These are phyloP conservation scores for Xenops minutus DNA, from an alignment of 2,797 vertebrate genomes.

Conservation along the genomic window DNA sequence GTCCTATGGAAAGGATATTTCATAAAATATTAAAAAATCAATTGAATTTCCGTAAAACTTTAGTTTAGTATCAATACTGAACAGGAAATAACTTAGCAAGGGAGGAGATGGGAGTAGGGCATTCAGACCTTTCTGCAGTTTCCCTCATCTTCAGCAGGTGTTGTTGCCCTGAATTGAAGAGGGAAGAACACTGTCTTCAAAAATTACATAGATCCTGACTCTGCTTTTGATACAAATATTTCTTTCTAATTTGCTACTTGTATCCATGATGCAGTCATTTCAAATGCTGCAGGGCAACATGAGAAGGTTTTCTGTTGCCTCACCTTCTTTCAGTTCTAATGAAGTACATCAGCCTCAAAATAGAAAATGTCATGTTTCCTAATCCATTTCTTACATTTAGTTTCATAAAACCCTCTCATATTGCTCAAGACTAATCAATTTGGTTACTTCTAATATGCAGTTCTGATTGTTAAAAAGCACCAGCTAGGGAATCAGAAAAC, in stretches of 20 bases:
- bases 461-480: neutral
- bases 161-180: neutral
- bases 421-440: neutral
- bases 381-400: neutral
- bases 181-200: neutral
- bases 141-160: neutral
- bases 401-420: neutral
- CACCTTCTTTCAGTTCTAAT: neutral
- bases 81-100: neutral
- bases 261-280: neutral
- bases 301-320: neutral
- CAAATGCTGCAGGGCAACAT: neutral
- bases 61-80: constrained; percentile 1
- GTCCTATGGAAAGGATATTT: constrained; percentile 7
- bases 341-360: neutral
- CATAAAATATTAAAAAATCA: constrained; percentile 51
- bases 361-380: neutral
- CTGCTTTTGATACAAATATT: neutral
- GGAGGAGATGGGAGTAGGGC: neutral
- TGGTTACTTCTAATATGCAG: neutral
- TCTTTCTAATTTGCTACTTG: neutral
- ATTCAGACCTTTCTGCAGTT: neutral
- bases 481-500: neutral
- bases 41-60: constrained; percentile 40
- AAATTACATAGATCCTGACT: neutral